phyloP scores from a whole-genome alignment of 2,888 invertebrate genomes.

The Pteria penguin region DNA sequence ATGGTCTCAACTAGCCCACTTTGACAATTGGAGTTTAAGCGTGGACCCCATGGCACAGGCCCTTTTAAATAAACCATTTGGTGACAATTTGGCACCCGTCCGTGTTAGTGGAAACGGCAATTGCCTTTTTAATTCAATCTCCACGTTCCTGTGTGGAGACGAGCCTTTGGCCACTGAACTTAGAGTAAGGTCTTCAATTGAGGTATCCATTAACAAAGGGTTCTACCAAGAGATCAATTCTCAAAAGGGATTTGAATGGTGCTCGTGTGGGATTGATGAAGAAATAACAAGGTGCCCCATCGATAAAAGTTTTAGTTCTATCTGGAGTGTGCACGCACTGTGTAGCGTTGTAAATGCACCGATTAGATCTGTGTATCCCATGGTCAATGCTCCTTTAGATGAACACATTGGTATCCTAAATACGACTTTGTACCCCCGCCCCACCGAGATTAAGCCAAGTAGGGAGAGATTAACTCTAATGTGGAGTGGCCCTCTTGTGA shows the following conservation, averaged over 20 bases:
- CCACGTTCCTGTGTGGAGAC: neutral
- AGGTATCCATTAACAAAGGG: neutral
- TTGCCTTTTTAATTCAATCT: neutral
- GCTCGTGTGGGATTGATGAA: neutral
- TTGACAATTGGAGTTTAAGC: too few relatives aligned
- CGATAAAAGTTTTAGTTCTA: neutral
- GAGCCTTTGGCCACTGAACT: neutral
- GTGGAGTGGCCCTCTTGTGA: too few relatives aligned
- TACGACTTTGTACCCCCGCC: neutral
- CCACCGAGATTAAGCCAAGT: too few relatives aligned
- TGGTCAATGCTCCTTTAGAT: constrained; percentile 2
- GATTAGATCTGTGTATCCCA: constrained; percentile 2
- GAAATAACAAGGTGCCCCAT: neutral
- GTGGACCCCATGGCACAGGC: too few relatives aligned
- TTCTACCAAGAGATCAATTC: neutral
- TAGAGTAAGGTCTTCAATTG: neutral
- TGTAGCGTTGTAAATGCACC: neutral
- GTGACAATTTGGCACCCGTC: neutral
- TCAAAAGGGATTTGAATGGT: neutral
- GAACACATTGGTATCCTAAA: neutral
- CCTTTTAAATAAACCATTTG: too few relatives aligned
- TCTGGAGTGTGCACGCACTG: neutral
- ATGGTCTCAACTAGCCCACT: too few relatives aligned
- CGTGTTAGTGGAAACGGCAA: neutral
- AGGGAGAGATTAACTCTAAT: too few relatives aligned